Conservation (phyloP, 2,797 vertebrate genomes). For the Rhinella marina region DNA sequence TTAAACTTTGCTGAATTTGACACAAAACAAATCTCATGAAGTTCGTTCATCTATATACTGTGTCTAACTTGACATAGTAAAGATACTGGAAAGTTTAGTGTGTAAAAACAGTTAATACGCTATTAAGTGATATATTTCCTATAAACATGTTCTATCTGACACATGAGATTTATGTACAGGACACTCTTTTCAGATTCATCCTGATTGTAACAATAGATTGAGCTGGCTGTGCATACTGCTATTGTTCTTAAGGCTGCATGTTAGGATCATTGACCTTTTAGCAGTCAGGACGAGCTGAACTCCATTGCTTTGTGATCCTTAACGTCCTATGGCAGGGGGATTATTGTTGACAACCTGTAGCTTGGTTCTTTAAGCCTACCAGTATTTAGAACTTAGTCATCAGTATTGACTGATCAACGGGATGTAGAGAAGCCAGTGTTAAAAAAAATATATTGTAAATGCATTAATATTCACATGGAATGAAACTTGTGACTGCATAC, state of each 20-base stretch:
- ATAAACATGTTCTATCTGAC: slow-evolving; percentile 32
- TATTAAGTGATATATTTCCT: slow-evolving; percentile 42
- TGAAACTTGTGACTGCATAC: no score
- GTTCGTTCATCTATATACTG: no score
- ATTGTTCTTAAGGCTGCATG: slow-evolving; percentile 44
- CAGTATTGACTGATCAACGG: not conserved
- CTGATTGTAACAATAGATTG: slow-evolving; percentile 53
- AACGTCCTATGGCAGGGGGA: not conserved
- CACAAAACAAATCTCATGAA: no score
- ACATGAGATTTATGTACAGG: slow-evolving; percentile 30
- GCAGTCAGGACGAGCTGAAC: slow-evolving; percentile 54
- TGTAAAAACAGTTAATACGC: slow-evolving; percentile 49
- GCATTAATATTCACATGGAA: no score
- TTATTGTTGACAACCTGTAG: slow-evolving; percentile 13
- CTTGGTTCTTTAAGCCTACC: not conserved
- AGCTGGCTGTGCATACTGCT: slow-evolving; percentile 20
- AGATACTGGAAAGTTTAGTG: slow-evolving; percentile 19
- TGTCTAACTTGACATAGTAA: not conserved
- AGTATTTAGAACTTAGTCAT: not conserved
- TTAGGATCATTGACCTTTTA: slow-evolving; percentile 36
- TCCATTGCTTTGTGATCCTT: slow-evolving; percentile 52
- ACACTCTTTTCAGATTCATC: slow-evolving; percentile 52
- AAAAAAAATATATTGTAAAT: no score
- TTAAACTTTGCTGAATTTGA: no score
- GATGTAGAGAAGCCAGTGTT: no score